Base-by-base conservation (phyloP, 2,113 vertebrate species). In the Notarius lentiginosus region DNA sequence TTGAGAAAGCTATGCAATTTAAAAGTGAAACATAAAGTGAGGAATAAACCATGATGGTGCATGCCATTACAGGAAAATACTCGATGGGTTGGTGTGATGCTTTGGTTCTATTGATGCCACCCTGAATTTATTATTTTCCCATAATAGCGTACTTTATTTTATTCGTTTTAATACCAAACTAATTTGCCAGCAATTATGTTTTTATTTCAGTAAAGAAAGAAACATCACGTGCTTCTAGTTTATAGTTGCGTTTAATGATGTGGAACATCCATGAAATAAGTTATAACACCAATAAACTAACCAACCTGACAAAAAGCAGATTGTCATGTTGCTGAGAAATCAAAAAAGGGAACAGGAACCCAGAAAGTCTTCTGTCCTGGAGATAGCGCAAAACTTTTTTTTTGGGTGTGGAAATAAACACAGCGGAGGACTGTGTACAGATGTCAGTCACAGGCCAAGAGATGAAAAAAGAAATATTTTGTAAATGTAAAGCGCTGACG, bases 381-480 rank as follows among this genome's bases (percentile, higher is more conserved):
- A 41, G 4, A 41, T 41, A 41, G 41, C 41, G 4, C 41, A 41
- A 41, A 41, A 41, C 83, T 86, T 76, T 89, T 49, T 84, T 85
- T 41, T 41, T 41, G 4, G 41, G 41, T 41, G 41, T 41, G 87
- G 89, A 89, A 84, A 86, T 90, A 2, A 75, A 87, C 90, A 90
- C 87, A 82, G 81, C 63, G 41, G 85, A 88, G 86, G 68, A 88
- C 53, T 86, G 30, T 85, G 79, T 82, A 88, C 34, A 87, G 83
- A 88, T 65, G 47, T 58, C 61, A 49, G 76, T 89, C 77, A 83
- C 41, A 65, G 56, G 65, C 77, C 87, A 85, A 85, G 60, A 24
- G 75, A 90, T 18, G 65, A 61, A 60, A 87, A 89, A 73, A 88
- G 79, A 83, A 68, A 89, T 92, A 91, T 92, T 93, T 84, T 66